Evolutionary conservation across 2,797 vertebrate genomes (phyloP), one percentile per base, ranked within the genome.

Genomic region (Bucorvus abyssinicus): DNA sequence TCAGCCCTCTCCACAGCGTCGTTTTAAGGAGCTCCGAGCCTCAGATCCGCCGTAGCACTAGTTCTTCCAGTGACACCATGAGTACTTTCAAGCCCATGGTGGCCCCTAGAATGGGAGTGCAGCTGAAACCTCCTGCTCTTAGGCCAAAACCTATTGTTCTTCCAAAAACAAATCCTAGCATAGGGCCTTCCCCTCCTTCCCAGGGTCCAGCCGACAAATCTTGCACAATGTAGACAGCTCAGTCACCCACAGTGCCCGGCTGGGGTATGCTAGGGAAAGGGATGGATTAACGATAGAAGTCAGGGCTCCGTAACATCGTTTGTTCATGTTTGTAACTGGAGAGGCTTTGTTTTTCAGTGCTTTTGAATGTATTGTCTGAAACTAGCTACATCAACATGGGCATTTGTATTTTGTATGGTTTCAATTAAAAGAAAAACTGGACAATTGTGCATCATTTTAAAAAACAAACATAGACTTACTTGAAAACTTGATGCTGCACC

Each of bases 31-130:
- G 98, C 98, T 95, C 98, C 24, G 98, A 99, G 98, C 98, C 99
- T 90, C 97, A 98, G 91, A 98, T 99, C 89, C 99, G 99, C 55
- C 98, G 99, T 55, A 99, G 99, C 98, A 98, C 99, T 50, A 99
- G 99, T 97, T 98, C 71, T 97, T 99, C 98, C 97, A 99, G 98
- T 50, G 99, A 99, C 63, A 98, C 98, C 57, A 98, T 99, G 99
- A 99, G 98, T 98, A 99, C 99, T 96, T 99, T 99, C 98, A 99
- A 99, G 97, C 99, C 99, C 3, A 92, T 98, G 94, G 98, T 99
- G 52, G 98, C 98, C 0, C 99, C 99, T 21, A 99, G 99, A 81
- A 99, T 99, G 99, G 99, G 99, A 8, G 98, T 99, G 83, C 99
- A 99, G 96, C 98, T 99, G 91, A 99, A 99, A 95, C 99, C 99